These are phyloP conservation scores for Aleiodes alternator DNA, from an alignment of 2,888 invertebrate species.

Conservation along the genomic window DNA sequence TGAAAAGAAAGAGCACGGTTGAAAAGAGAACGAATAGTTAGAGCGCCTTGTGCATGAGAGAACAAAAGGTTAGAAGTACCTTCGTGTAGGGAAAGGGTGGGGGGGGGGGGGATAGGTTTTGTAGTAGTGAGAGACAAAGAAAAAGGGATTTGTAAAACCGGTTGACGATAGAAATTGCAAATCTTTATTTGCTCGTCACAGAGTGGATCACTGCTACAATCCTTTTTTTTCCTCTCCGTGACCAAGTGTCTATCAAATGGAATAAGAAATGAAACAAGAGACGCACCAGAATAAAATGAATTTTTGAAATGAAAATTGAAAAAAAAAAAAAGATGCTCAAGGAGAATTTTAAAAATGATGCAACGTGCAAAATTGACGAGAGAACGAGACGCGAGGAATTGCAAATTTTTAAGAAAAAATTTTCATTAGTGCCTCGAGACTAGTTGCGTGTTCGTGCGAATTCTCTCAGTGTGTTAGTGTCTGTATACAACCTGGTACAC, in stretches of 20 bases:
- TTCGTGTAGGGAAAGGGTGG: background rate
- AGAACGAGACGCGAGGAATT: too few species aligned
- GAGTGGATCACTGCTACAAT: slow-evolving; percentile 18
- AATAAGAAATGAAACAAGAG: too few species aligned
- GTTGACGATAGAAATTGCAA: slow-evolving; percentile 26
- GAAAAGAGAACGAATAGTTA: background rate
- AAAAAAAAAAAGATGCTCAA: too few species aligned
- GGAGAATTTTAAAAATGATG: too few species aligned
- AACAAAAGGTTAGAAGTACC: slow-evolving; percentile 26
- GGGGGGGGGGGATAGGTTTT: background rate
- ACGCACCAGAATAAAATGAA: too few species aligned
- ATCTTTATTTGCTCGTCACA: slow-evolving; percentile 1
- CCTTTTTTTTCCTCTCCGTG: background rate
- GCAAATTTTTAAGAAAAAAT: too few species aligned
- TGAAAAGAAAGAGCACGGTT: background rate
- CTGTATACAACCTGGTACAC: background rate
- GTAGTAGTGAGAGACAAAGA: background rate
- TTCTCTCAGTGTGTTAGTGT: too few species aligned
- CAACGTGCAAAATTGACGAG: too few species aligned
- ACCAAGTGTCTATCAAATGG: too few species aligned
- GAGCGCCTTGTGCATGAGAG: slow-evolving; percentile 1
- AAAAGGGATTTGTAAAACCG: slow-evolving; percentile 11
- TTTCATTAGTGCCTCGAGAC: too few species aligned
- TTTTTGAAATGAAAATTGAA: too few species aligned
- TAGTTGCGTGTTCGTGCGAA: too few species aligned